Base-by-base conservation (phyloP, 2,888 invertebrate genomes). In the Rhagonycha lutea region DNA sequence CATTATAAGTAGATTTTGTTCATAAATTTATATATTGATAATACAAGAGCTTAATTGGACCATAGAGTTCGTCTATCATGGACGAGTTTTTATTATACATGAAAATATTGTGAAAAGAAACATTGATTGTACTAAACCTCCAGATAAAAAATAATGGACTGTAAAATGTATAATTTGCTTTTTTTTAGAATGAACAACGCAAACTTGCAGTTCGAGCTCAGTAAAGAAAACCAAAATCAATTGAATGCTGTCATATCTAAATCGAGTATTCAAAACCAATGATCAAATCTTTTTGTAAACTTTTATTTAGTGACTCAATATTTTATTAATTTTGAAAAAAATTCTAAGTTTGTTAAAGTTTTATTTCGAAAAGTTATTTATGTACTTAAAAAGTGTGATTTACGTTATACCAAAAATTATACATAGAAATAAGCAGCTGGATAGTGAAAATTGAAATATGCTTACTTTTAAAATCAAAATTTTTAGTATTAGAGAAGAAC, bases 181-280 rank as follows among this genome's bases (percentile, higher is more conserved):
- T 72, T 70, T 72, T 75, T 68, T 78, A 78, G 77, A 75, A 68
- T 47, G 77, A 78, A 29, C 72, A 75, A 23, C 77, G 77, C 67
- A 78, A 78, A 70, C 67, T 78, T 14, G 73, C 75, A 61, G 73
- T 78, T 61, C 77, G 74, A 69, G 74, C 75, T 26, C 75, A 78
- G 75, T 78, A 73, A 78, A 69, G 69, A 72, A 69, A 26, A 63
- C 12, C 47, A 7, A 23, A 32, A 14, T 72, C 69, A 62, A 8
- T 24, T 65, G 18, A 69, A 63, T 76, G 72, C 73, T 76, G 76
- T 70, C 74, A 32, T 32, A 60, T 74, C 70, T 71, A 74, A 62
- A 23, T n/a, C 28, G n/a, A 47, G 47, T 47, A 47, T 47, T 47
- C 47, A 47, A 47, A 47, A n/a, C n/a, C 47, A 47, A 47, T 47